Base-by-base conservation (phyloP, 2,888 invertebrate genomes). In the Microdon myrmicae region DNA sequence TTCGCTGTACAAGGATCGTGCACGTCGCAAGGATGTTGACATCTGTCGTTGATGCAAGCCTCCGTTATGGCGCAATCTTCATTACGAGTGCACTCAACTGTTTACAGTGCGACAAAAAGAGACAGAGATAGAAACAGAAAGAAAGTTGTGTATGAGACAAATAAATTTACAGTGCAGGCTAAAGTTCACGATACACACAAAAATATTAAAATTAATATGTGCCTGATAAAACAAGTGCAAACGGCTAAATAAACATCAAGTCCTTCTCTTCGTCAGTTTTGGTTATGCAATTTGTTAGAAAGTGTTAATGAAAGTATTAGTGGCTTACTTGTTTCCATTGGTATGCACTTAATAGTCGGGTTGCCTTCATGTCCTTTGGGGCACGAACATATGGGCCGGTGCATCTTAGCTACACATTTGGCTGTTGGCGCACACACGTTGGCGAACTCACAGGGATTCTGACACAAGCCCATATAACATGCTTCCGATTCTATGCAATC, bases 81-180 rank as follows among this genome's bases (percentile, higher is more conserved):
- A 82, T 94, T 90, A 78, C 84, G 85, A 78, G 87, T 86, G 86
- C 95, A 95, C 86, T 89, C 88, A 83, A 87, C 92, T 92, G 83
- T 75, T 81, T 32, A 41, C 25, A 35, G 60, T 61, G 58, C 61
- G 43, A 56, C 34, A 56, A 60, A 53, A 56, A 37, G 25, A 37
- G 49, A 35, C 53, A 32, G 58, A 68, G 53, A 38, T 20, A 68
- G 39, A 58, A 47, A 59, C 28, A 61, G 39, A 22, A 23, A 39
- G 31, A 26, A 37, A 29, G n/a, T 16, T 43, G 60, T 58, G 51
- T 61, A 45, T 48, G 16, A 49, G 43, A 64, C 58, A 58, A 58
- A 51, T 22, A 17, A n/a, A n/a, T n/a, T n/a, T n/a, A n/a, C n/a
- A n/a, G n/a, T n/a, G n/a, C n/a, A n/a, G n/a, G n/a, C n/a, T n/a